Evolutionary conservation across 1,140 invertebrate genomes (phyloP), one percentile per base, ranked within the genome.

Genomic region (Drosophila pandora): DNA sequence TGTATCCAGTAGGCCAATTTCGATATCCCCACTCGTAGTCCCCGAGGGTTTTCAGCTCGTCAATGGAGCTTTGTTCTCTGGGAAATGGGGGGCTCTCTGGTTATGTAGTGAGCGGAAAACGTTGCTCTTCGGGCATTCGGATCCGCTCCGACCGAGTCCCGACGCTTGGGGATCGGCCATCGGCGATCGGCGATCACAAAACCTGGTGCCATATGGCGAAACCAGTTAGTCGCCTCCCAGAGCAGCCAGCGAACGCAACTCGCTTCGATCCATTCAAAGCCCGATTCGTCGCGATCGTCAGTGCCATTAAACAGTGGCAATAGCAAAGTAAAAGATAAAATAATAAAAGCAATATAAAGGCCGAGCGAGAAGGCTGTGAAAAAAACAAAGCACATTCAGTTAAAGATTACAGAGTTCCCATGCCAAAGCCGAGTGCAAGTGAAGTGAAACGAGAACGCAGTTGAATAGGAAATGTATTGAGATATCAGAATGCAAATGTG

Each of bases 211-310:
- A 72, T 72, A 70, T 76, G 80, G 65, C 49, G 47, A 90, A 90
- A 90, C 87, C 79, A 90, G 87, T 90, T 90, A 90, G 88, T 90
- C 82, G 88, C 37, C 68, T 25, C 39, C 41, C 68, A 77, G 78
- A 85, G 67, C 63, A 49, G 72, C 59, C 76, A 76, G 62, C 64
- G 68, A 53, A 39, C 68, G 45, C 62, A 80, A 56, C 52, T 34
- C 70, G 52, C 45, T 50, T 22, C 53, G 59, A 56, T 56, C 55
- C 13, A 13, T 10, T 37, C 62, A 39, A 21, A 21, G n/a, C 13
- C 9, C 43, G 43, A 47, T 47, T 47, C 17, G 43, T 8, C 56
- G 61, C 52, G 60, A 71, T 56, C 30, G 54, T 47, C 59, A 63
- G 59, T 62, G 58, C 58, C 41, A 41, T 21, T 21, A 60, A 45